Base-by-base conservation (phyloP, 2,113 vertebrate species). In the Labeo rohita region DNA sequence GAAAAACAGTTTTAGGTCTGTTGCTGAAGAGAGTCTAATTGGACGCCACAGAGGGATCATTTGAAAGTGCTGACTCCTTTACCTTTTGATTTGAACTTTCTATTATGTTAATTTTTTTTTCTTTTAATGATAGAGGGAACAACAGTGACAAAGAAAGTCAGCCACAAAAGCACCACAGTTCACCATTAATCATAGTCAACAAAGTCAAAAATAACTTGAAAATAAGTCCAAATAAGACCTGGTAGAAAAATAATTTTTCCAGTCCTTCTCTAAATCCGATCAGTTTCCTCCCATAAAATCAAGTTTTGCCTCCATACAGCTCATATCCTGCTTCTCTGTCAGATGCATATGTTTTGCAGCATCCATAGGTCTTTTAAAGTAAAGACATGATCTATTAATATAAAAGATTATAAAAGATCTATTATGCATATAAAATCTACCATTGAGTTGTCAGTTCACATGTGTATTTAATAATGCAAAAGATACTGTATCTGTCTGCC, bases 11-110 rank as follows among this genome's bases (percentile, higher is more conserved):
- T 9, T 47, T 23, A 49, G 47, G 45, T 50, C n/a, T 76, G 45
- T 12, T 52, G 11, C n/a, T 76, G 45, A 74, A n/a, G n/a, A 78
- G 34, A 7, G 8, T 63, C 56, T 63, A 80, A 80, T 63, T 80
- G 39, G 77, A 21, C 63, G 39, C 39, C 18, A 3, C n/a, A 45
- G 56, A 80, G 56, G 39, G 77, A 80, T 65, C 0, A 23, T 65
- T 47, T 80, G 52, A 80, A 80, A 80, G 8, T 49, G 79, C 79
- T 65, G 59, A 80, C 56, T 65, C 12, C n/a, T 80, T 66, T 80
- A 18, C 13, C 43, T 80, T 49, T 28, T 15, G 8, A 13, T 80
- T n/a, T 65, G 0, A 63, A 65, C 5, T 6, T 78, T 56, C 45
- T 23, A 74, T 23, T 74, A 45, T 80, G 47, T 45, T 5, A n/a